A percentile compares a stretch with the other conserved stretches of the same genome.
Evolutionary conservation across 2,113 vertebrate species (phyloP).

Genomic region (Sylvilagus bachmani): DNA sequence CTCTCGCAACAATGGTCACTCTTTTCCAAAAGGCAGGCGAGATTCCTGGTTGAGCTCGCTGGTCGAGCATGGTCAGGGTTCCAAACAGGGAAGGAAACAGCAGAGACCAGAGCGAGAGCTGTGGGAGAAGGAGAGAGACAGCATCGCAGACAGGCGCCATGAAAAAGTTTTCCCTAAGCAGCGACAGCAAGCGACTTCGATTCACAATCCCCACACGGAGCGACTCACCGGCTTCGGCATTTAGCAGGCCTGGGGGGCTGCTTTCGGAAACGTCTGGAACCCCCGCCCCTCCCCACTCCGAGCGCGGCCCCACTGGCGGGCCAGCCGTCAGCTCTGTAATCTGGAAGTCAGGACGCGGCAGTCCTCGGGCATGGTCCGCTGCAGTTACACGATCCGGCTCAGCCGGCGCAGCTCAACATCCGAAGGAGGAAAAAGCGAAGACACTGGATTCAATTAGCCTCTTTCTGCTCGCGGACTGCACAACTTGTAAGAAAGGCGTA

Average conservation of each 20-base stretch:
- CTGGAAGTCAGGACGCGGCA: slow-evolving; percentile 81
- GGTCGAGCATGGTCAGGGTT: background rate
- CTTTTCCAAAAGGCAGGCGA: background rate
- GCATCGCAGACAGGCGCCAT: slow-evolving; percentile 67
- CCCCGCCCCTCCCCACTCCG: slow-evolving; percentile 54
- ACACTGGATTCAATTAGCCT: slow-evolving; percentile 90
- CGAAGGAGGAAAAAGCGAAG: slow-evolving; percentile 77
- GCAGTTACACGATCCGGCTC: slow-evolving; percentile 87
- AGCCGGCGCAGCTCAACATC: slow-evolving; percentile 77
- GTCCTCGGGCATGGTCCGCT: slow-evolving; percentile 83
- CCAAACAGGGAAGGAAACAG: background rate
- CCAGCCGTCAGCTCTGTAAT: slow-evolving; percentile 79
- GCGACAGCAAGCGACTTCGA: too few relatives aligned
- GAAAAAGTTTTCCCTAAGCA: slow-evolving; percentile 58
- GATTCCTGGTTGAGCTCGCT: background rate
- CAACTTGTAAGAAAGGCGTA: slow-evolving; percentile 91
- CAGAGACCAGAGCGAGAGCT: background rate
- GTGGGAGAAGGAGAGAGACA: background rate
- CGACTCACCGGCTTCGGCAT: slow-evolving; percentile 92
- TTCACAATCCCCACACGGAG: background rate
- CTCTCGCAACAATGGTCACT: slow-evolving; percentile 3
- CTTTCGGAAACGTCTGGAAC: slow-evolving; percentile 60
- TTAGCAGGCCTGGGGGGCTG: slow-evolving; percentile 85
- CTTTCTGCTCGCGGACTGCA: slow-evolving; percentile 88
- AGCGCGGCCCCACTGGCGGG: slow-evolving; percentile 73